These are phyloP conservation scores for Pelochelys cantorii DNA, from an alignment of 2,797 vertebrate genomes.

Conservation along the genomic window DNA sequence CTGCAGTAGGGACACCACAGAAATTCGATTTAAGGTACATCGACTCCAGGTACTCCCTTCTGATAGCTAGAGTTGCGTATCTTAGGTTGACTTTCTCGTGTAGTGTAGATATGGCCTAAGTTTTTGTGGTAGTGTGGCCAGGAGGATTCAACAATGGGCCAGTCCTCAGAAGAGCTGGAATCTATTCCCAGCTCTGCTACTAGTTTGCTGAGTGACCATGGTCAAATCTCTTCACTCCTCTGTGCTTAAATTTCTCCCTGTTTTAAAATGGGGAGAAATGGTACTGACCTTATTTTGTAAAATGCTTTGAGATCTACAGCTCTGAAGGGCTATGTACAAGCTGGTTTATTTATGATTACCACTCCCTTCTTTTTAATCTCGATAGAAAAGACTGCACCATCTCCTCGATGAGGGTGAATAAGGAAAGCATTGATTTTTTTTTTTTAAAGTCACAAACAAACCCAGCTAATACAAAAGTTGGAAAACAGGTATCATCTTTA, in stretches of 20 bases:
- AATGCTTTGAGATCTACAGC: not conserved
- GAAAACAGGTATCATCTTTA: not conserved
- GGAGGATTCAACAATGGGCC: not conserved
- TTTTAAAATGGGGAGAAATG: fast-evolving
- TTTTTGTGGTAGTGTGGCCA: not conserved
- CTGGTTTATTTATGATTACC: fast-evolving
- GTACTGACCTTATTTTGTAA: not conserved
- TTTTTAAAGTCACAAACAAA: not conserved
- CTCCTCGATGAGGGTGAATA: not conserved
- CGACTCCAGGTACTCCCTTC: too few relatives aligned
- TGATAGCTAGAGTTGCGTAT: too few relatives aligned
- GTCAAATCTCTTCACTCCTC: not conserved
- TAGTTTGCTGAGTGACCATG: not conserved
- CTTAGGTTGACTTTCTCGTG: too few relatives aligned
- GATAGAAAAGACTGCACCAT: fast-evolving
- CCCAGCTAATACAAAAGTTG: not conserved
- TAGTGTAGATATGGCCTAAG: too few relatives aligned
- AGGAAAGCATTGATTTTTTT: not conserved
- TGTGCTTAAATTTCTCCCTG: not conserved
- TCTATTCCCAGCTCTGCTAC: not conserved
- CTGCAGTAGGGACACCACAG: too few relatives aligned
- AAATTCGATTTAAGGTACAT: too few relatives aligned
- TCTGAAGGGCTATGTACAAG: fast-evolving
- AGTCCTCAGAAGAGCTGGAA: fast-evolving
- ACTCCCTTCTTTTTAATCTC: fast-evolving